phyloP scores from a whole-genome alignment of 2,888 invertebrate species.

The Ophion ellenae region DNA sequence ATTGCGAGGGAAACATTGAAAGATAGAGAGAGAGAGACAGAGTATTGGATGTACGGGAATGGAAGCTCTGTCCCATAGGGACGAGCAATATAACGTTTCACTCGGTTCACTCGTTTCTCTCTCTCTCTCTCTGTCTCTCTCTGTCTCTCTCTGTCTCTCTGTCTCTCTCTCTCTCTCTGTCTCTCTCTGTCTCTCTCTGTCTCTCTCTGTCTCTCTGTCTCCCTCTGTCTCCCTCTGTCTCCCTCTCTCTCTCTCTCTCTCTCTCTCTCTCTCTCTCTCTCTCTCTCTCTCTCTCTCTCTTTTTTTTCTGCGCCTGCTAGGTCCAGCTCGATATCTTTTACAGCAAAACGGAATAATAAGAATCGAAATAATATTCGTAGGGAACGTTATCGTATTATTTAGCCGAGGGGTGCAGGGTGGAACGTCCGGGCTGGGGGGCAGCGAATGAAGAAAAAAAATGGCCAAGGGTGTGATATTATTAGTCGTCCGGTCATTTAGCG shows the following conservation, averaged over 20 bases:
- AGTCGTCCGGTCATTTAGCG: slow-evolving; percentile 69
- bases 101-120: slow-evolving; percentile 67
- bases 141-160: no score
- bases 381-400: slow-evolving; percentile 52
- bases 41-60: slow-evolving; percentile 74
- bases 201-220: no score
- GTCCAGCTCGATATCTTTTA: slow-evolving; percentile 24
- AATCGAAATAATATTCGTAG: slow-evolving; percentile 55
- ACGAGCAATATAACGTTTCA: slow-evolving; percentile 79
- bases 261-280: no score
- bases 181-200: no score
- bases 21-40: not conserved
- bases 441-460: slow-evolving; percentile 24
- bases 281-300: no score
- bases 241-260: no score
- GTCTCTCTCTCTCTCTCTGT: no score
- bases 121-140: slow-evolving; percentile 7
- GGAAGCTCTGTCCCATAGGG: slow-evolving; percentile 75
- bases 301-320: not conserved
- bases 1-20: no score
- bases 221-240: no score
- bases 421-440: not conserved
- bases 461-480: slow-evolving; percentile 67
- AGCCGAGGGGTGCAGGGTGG: slow-evolving; percentile 19
- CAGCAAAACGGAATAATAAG: slow-evolving; percentile 57